Percentiles rank a stretch among this genome's conserved stretches.
These are phyloP conservation scores for Patella pellucida DNA, from an alignment of 2,888 invertebrate species.

Conservation along the genomic window DNA sequence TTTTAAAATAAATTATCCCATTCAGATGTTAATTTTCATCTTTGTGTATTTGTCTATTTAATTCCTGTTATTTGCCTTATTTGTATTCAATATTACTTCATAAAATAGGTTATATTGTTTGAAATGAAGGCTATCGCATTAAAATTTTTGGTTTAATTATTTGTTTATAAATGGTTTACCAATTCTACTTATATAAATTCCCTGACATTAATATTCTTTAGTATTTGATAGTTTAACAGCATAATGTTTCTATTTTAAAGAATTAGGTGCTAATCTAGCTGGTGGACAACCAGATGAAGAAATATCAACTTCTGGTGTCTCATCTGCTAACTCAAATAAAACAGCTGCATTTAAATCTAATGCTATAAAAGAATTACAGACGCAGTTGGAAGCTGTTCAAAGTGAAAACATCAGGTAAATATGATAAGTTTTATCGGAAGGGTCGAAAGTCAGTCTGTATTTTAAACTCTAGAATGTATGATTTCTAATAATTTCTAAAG, in stretches of 20 bases:
- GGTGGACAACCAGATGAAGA: slow-evolving; percentile 74
- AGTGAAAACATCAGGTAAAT: slow-evolving; percentile 60
- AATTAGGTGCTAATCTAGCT: slow-evolving; percentile 88
- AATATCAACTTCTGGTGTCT: slow-evolving; percentile 77
- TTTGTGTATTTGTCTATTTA: too few species aligned
- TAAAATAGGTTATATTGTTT: too few species aligned
- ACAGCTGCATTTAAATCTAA: slow-evolving; percentile 44
- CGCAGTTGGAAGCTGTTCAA: slow-evolving; percentile 55
- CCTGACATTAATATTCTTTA: not conserved
- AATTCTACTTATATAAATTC: not conserved
- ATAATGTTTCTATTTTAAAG: slow-evolving; percentile 70
- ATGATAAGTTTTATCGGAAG: too few species aligned
- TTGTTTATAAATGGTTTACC: not conserved
- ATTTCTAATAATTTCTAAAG: too few species aligned
- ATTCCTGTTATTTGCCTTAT: too few species aligned
- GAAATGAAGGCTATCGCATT: too few species aligned
- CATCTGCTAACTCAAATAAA: slow-evolving; percentile 72
- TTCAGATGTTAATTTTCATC: too few species aligned
- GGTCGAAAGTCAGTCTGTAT: too few species aligned
- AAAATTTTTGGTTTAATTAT: not conserved
- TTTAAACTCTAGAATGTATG: too few species aligned
- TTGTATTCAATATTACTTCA: too few species aligned
- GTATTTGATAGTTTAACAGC: not conserved
- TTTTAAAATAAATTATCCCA: too few species aligned
- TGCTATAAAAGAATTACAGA: slow-evolving; percentile 48